Base-by-base conservation (phyloP, 2,797 vertebrate genomes). In the Pipistrellus nathusii region DNA sequence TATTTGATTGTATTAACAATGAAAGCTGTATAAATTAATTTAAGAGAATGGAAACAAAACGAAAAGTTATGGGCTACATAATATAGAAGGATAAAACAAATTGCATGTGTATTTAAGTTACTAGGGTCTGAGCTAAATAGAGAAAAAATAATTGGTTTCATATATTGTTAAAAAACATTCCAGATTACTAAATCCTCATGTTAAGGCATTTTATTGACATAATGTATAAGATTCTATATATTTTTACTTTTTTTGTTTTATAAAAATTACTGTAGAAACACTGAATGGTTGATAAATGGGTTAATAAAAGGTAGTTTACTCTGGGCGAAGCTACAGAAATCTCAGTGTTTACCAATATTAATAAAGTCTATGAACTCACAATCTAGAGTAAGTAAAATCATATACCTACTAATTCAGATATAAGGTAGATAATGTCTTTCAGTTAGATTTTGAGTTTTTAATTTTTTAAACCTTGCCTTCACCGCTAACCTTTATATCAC, bases 1-100 rank as follows among this genome's bases (percentile, higher is more conserved):
- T 91, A 71, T 30, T 78, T 68, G 17, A 25, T 53, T 77, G 3
- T 23, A 38, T 57, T 89, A 88, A 87, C 66, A 94, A 73, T 76
- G 15, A 81, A 94, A 8, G 23, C 3, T 4, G 82, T 51, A 51
- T 55, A 92, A 91, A 66, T 83, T 64, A 57, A 91, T 53, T 90
- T 14, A 82, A 86, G 44, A 75, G 44, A 77, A 88, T 68, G 23
- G 51, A 73, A 92, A 92, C 3, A 69, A 75, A 85, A 85, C 68
- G 18, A 0, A 92, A 83, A 88, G 53, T 38, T 75, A 59, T 38
- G 27, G 17, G 15, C 25, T 9, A 85, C 5, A 30, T 59, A 71
- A 78, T 38, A 66, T 10, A 68, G 18, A 32, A 88, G 21, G 15
- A 72, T 0, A 17, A 82, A 73, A 55, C 4, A 55, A 41, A 51